Evolutionary conservation across 1,140 invertebrate species (phyloP), one percentile per base, ranked within the genome.

Genomic region (Lepidostoma basale): DNA sequence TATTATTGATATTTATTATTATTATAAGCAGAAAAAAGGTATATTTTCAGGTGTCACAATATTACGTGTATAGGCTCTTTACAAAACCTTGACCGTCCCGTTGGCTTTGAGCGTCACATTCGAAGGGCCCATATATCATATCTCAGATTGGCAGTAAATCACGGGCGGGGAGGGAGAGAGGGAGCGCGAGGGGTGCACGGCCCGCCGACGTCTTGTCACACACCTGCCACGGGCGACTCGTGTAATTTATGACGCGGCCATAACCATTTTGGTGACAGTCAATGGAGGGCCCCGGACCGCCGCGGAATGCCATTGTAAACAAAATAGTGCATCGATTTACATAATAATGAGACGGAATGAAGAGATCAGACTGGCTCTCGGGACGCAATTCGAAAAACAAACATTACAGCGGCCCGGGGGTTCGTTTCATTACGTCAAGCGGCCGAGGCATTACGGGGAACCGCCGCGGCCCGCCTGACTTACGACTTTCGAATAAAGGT

Each of bases 301-400:
- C 10, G 9, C 26, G 52, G 62, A 63, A 64, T 64, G 36, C 54
- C 60, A 70, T 70, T 70, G 69, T 70, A 47, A 33, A 47, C 63
- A 56, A 62, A 62, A 63, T 39, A 54, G 49, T 58, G 67, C 67
- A 44, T 45, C 67, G 20, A 70, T 66, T 70, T 59, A 65, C 68
- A 70, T 70, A 67, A 67, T 52, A 65, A 65, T 54, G 30, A 54
- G 33, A 60, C 62, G 18, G 28, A 59, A 54, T 45, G 39, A 58
- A 63, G 60, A 47, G 42, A 60, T 60, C 60, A 52, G 33, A 23
- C 60, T 28, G 16, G 16, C 2, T 56, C 1, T 16, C 2, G 23
- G 14, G 9, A 58, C 28, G 36, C 30, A n/a, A 10, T 49, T 49
- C 45, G 18, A 40, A 33, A 33, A 64, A 49, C 25, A 20, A 33